phyloP scores from a whole-genome alignment of 2,797 vertebrate species.

The Sardinella longiceps region DNA sequence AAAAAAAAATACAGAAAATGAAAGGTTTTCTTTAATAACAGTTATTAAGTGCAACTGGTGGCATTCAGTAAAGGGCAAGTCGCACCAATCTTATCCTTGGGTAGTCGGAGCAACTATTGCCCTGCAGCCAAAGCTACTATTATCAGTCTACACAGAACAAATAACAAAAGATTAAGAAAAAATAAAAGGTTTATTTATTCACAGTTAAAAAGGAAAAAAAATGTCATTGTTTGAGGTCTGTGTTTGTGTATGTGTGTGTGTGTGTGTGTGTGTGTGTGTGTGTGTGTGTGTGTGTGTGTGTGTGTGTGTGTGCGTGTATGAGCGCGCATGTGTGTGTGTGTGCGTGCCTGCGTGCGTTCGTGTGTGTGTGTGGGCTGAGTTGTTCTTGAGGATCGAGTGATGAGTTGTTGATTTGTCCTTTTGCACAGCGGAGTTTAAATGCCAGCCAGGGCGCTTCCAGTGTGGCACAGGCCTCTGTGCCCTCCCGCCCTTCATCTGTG shows the following conservation, averaged over 20 bases:
- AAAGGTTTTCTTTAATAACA: constrained; percentile 41
- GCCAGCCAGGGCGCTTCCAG: constrained; percentile 96
- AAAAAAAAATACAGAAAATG: constrained; percentile 41
- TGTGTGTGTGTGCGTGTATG: not conserved
- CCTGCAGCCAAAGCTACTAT: constrained; percentile 33
- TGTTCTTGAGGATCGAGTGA: not conserved
- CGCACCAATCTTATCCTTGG: constrained; percentile 37
- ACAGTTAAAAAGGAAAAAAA: not conserved
- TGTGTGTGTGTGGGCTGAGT: not conserved
- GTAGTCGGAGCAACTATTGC: constrained; percentile 40
- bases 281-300: not conserved
- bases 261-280: not conserved
- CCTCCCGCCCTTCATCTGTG: constrained; percentile 96
- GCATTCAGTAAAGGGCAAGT: constrained; percentile 48
- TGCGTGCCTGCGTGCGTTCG: too few species aligned
- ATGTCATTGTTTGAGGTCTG: not conserved
- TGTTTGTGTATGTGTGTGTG: not conserved
- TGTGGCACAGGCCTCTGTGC: constrained; percentile 97
- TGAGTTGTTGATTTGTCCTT: constrained; percentile 1
- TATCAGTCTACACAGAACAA: not conserved
- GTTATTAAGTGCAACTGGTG: constrained; percentile 41
- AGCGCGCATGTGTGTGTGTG: not conserved
- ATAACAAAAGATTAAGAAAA: not conserved
- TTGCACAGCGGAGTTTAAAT: constrained; percentile 93
- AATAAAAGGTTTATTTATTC: not conserved